Evolutionary conservation across 2,888 invertebrate species (phyloP).

Genomic region (Acronicta aceris): DNA sequence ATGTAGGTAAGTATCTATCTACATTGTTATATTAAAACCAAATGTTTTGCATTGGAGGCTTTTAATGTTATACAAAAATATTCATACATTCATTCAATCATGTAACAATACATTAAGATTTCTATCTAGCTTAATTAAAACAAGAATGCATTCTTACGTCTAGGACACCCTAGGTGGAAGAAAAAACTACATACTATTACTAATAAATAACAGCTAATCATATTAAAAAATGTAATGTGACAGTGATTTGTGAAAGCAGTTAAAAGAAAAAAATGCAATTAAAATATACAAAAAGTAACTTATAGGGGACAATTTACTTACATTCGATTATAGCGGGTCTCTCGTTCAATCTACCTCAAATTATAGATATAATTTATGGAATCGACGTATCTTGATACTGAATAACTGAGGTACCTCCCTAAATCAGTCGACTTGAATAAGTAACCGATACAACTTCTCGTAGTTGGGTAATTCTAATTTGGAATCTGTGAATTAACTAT

Average conservation of each 20-base stretch:
- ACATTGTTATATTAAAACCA: conserved; percentile 3
- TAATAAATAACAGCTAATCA: not conserved
- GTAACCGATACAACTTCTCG: too few relatives aligned
- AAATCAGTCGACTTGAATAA: too few relatives aligned
- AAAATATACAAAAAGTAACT: not conserved
- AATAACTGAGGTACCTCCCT: too few relatives aligned
- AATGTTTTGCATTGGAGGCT: conserved; percentile 21
- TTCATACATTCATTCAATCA: conserved; percentile 23
- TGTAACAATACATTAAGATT: conserved; percentile 30
- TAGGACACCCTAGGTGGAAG: not conserved
- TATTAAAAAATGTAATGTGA: not conserved
- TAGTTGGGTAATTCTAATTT: too few relatives aligned
- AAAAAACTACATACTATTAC: not conserved
- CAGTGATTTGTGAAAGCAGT: conserved; percentile 2
- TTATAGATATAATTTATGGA: too few relatives aligned
- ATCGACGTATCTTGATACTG: too few relatives aligned
- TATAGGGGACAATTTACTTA: not conserved
- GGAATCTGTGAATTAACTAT: too few relatives aligned
- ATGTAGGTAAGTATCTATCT: not conserved
- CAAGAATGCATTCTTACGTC: conserved; percentile 1
- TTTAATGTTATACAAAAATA: conserved; percentile 49
- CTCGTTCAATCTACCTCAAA: too few relatives aligned
- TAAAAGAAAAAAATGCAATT: conserved; percentile 9
- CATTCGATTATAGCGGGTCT: too few relatives aligned
- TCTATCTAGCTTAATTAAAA: conserved; percentile 16